Conservation (phyloP, 2,888 invertebrate species). For the Willowsia nigromaculata region DNA sequence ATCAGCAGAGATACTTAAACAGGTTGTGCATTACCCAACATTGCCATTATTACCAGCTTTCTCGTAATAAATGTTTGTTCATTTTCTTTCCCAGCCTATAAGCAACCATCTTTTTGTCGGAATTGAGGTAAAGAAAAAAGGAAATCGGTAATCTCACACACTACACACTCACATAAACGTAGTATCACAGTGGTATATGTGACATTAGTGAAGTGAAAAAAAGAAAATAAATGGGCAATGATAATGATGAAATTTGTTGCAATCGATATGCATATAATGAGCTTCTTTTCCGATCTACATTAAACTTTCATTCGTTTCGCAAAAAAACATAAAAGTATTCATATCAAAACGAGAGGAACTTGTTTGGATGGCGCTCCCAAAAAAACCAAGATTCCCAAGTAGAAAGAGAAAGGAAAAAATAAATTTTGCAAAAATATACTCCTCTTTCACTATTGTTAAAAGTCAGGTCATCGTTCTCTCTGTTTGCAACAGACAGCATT, state of each 20-base stretch:
- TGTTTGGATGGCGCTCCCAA: not conserved
- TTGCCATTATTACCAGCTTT: constrained; percentile 9
- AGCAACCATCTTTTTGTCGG: not conserved
- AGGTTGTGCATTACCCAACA: not conserved
- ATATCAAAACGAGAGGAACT: not conserved
- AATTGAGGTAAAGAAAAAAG: not conserved
- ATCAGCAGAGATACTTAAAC: not conserved
- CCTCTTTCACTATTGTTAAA: not conserved
- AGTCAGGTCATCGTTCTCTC: constrained; percentile 18
- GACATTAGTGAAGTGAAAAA: not conserved
- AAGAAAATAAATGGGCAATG: constrained; percentile 16
- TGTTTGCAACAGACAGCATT: not conserved
- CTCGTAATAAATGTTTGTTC: not conserved
- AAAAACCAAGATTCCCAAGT: not conserved
- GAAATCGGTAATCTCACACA: not conserved
- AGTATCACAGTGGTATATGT: not conserved
- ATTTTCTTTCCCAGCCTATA: not conserved
- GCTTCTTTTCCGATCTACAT: constrained; percentile 1
- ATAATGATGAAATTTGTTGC: not conserved
- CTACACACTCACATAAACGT: not conserved
- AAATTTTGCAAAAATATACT: not conserved
- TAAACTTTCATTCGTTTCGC: not conserved
- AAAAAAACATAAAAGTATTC: not conserved
- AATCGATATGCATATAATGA: constrained; percentile 37
- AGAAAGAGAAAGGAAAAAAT: not conserved